Conservation (phyloP, 2,113 vertebrate species). For the Nicator chloris region DNA sequence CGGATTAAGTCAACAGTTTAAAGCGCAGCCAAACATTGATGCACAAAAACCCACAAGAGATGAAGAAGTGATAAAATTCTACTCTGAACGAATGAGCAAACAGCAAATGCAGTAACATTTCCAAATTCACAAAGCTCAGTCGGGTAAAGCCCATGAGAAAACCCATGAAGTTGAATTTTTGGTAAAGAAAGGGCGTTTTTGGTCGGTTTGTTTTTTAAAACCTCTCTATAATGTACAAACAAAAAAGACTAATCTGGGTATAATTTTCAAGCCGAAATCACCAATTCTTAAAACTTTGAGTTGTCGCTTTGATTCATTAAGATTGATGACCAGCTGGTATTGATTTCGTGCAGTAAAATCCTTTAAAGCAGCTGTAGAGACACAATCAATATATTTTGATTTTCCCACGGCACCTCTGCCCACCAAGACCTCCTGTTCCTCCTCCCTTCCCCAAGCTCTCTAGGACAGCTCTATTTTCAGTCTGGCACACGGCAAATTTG, state of each 20-base stretch:
- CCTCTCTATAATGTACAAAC: neutral
- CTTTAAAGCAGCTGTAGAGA: neutral
- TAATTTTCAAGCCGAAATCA: neutral
- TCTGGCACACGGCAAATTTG: neutral
- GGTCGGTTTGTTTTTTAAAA: too few species aligned
- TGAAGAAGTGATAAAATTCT: neutral
- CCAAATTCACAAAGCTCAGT: neutral
- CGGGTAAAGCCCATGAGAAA: neutral
- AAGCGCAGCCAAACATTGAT: neutral
- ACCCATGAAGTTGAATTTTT: neutral
- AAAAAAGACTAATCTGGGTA: neutral
- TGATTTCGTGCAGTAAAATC: neutral
- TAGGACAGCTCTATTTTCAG: conserved; percentile 6
- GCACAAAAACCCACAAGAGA: neutral
- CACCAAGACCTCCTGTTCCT: neutral
- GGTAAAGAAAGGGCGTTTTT: neutral
- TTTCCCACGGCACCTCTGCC: neutral
- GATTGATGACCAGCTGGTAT: neutral
- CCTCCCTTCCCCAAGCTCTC: neutral
- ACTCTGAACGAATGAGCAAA: neutral
- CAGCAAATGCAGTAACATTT: neutral
- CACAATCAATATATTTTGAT: conserved; percentile 38
- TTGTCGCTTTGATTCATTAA: conserved; percentile 13
- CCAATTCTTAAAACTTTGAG: neutral
- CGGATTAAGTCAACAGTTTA: neutral